A percentile compares a stretch with the other conserved stretches of the same genome.
phyloP scores from a whole-genome alignment of 2,888 invertebrate species.

The Tenthredo mesomela region DNA sequence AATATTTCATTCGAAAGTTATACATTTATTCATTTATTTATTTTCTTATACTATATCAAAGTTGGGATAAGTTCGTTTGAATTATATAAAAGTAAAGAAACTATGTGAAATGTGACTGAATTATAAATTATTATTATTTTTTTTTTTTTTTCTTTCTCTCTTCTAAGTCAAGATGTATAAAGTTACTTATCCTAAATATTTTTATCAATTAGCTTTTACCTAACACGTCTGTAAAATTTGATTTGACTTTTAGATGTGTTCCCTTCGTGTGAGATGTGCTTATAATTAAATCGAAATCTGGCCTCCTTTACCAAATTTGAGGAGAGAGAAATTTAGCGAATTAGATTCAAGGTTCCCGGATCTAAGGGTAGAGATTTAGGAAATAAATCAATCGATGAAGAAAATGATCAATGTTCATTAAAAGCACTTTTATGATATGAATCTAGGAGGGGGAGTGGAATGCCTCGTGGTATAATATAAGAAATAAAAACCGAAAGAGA shows the following conservation, averaged over 20 bases:
- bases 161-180: no score
- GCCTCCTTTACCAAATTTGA: background rate
- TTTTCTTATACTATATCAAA: no score
- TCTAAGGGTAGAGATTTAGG: conserved; percentile 13
- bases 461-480: background rate
- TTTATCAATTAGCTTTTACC: background rate
- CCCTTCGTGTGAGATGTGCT: background rate
- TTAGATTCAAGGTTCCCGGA: background rate
- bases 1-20: no score
- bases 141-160: no score
- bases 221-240: background rate
- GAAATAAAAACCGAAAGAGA: background rate
- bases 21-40: no score
- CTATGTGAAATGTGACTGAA: no score
- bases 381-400: background rate
- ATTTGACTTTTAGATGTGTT: background rate
- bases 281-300: background rate
- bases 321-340: background rate
- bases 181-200: background rate
- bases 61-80: no score
- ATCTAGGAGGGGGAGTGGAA: background rate
- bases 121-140: no score
- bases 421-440: background rate
- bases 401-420: background rate
- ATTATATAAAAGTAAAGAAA: no score